Base-by-base conservation (phyloP, 2,888 invertebrate species). In the Phymatocera aterrima region DNA sequence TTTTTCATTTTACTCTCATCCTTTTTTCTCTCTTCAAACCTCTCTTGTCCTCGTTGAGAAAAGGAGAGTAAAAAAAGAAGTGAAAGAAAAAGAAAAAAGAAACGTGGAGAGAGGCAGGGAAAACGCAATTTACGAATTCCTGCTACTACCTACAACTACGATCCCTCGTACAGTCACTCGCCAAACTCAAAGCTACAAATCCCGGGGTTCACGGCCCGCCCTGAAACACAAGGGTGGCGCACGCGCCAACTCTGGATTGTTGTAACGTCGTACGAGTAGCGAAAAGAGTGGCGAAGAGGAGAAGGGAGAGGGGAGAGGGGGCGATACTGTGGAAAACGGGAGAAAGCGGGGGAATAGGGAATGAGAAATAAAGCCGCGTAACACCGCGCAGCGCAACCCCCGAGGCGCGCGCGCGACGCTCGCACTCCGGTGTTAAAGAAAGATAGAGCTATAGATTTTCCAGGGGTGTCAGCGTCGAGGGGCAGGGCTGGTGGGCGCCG, bases 401-500 rank as follows among this genome's bases (percentile, higher is more conserved):
- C 57, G 68, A 54, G 78, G 75, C 51, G 72, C 40, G 78, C 81
- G 78, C 46, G 78, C 81, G 78, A 80, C 79, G 78, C 64, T 64
- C 31, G 64, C 31, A 65, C n/a, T 37, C 80, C 79, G 83, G 78
- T 79, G 82, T 84, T 83, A 82, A 77, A 82, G 84, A 80, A 82
- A 83, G 84, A 84, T 83, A 83, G 82, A 81, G 80, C 60, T 78
- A 80, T 77, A 79, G 85, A 84, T 84, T 83, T 83, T 79, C 83
- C 78, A 77, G 81, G 85, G 81, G 83, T 84, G 84, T 72, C 70
- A 40, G 83, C 79, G 81, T 83, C 84, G 84, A 84, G 85, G 88
- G 90, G 90, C 85, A 89, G 89, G 86, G 86, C 92, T 92, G 92
- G 92, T 90, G 91, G 93, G 93, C 90, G 90, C 89, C 91, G 91